Conservation (phyloP, 2,797 vertebrate species). For the Fringilla coelebs region DNA sequence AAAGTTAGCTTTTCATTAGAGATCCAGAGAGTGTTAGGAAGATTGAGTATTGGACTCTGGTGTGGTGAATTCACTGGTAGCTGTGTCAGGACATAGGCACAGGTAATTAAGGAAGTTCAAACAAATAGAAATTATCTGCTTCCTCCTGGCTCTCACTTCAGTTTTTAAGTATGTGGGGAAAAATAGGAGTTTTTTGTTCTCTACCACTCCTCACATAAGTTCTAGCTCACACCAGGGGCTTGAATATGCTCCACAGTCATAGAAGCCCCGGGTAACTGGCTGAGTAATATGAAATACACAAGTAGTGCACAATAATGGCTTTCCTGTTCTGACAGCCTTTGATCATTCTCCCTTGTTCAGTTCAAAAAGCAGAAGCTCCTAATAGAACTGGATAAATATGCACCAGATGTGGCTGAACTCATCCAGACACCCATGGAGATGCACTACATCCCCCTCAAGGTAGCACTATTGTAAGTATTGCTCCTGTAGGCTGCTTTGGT, state of each 20-base stretch:
- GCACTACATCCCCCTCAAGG: constrained; percentile 93
- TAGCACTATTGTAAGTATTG: constrained; percentile 88
- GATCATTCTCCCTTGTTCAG: constrained; percentile 70
- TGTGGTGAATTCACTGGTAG: not conserved
- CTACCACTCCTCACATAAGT: not conserved
- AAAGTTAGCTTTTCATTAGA: not conserved
- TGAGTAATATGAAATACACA: not conserved
- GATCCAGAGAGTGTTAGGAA: not conserved
- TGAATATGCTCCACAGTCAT: not conserved
- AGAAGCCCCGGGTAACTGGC: not conserved
- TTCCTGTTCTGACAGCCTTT: not conserved
- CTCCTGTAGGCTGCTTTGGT: not conserved
- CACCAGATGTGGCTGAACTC: constrained; percentile 88
- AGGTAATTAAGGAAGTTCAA: not conserved
- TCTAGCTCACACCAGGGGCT: not conserved
- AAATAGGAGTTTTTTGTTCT: rapidly evolving
- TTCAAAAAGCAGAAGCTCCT: constrained; percentile 94
- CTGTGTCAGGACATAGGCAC: not conserved
- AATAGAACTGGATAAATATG: constrained; percentile 89
- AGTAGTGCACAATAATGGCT: not conserved
- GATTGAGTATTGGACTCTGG: not conserved
- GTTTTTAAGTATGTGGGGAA: not conserved
- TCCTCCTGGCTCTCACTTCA: not conserved
- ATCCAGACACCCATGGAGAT: constrained; percentile 92
- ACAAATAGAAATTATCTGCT: not conserved